These are phyloP conservation scores for Darevskia nairensis DNA, from an alignment of 2,797 vertebrate genomes.

Conservation along the genomic window DNA sequence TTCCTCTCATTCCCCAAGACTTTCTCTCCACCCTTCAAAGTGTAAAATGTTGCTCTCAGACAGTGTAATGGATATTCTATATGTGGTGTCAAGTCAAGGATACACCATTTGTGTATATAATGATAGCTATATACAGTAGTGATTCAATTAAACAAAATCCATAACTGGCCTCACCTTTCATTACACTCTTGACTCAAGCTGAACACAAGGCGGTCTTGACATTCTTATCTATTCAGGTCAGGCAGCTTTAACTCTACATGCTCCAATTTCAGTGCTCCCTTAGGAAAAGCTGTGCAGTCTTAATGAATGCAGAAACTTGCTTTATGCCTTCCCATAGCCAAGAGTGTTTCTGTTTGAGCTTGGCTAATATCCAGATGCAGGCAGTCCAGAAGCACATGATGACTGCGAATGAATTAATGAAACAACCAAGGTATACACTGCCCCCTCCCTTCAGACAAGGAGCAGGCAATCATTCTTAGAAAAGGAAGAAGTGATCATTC, in stretches of 20 bases:
- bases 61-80: slow-evolving; percentile 39
- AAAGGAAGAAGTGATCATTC: slow-evolving; percentile 12
- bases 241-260: slow-evolving; percentile 56
- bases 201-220: slow-evolving; percentile 60
- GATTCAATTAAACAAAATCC: slow-evolving; percentile 65
- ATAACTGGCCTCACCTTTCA: slow-evolving; percentile 65
- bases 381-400: slow-evolving; percentile 66
- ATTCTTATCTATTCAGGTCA: slow-evolving; percentile 74
- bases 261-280: slow-evolving; percentile 65
- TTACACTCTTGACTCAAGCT: slow-evolving; percentile 67
- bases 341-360: slow-evolving; percentile 51
- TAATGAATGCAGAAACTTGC: slow-evolving; percentile 73
- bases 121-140: slow-evolving; percentile 39
- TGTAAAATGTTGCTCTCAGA: slow-evolving; percentile 28
- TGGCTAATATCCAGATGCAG: slow-evolving; percentile 72
- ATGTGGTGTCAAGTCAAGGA: slow-evolving; percentile 51
- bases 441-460: slow-evolving; percentile 32
- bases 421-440: slow-evolving; percentile 48
- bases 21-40: slow-evolving; percentile 4
- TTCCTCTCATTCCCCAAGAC: slow-evolving; percentile 4
- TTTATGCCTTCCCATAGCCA: slow-evolving; percentile 69
- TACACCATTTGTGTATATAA: slow-evolving; percentile 35
- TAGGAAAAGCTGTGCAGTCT: slow-evolving; percentile 65
- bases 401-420: slow-evolving; percentile 72
- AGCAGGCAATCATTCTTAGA: slow-evolving; percentile 8